These are phyloP conservation scores for Apamea sordens DNA, from an alignment of 2,888 invertebrate species.

Conservation along the genomic window DNA sequence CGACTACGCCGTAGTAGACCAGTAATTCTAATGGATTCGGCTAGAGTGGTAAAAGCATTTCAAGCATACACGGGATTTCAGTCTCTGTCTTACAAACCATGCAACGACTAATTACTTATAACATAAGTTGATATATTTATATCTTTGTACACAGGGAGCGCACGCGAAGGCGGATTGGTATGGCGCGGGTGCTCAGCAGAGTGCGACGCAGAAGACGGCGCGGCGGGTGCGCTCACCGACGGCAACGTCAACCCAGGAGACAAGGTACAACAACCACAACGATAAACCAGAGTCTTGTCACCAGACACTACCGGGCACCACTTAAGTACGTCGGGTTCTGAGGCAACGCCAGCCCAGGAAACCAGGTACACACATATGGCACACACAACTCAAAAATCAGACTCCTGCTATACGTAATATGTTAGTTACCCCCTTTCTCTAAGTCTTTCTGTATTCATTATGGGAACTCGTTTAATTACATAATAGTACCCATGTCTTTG, in stretches of 20 bases:
- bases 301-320: not conserved
- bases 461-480: not conserved
- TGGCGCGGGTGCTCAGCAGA: constrained; percentile 90
- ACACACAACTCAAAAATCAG: not conserved
- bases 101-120: too few relatives aligned
- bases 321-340: not conserved
- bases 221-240: constrained; percentile 89
- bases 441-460: not conserved
- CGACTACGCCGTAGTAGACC: not conserved
- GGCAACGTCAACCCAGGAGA: constrained; percentile 92
- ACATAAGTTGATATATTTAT: constrained; percentile 3
- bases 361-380: too few relatives aligned
- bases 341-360: not conserved
- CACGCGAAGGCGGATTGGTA: constrained; percentile 90
- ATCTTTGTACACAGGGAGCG: constrained; percentile 80
- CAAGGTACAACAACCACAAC: constrained; percentile 83
- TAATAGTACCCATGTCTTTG: not conserved
- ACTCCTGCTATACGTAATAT: not conserved
- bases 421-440: not conserved
- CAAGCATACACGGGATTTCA: not conserved
- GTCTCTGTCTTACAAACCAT: not conserved
- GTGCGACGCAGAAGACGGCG: constrained; percentile 89
- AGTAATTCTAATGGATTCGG: not conserved
- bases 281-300: not conserved
- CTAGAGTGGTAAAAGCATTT: not conserved